Evolutionary conservation across 2,113 vertebrate genomes (phyloP).

Genomic region (Neolamprologus kungweensis): DNA sequence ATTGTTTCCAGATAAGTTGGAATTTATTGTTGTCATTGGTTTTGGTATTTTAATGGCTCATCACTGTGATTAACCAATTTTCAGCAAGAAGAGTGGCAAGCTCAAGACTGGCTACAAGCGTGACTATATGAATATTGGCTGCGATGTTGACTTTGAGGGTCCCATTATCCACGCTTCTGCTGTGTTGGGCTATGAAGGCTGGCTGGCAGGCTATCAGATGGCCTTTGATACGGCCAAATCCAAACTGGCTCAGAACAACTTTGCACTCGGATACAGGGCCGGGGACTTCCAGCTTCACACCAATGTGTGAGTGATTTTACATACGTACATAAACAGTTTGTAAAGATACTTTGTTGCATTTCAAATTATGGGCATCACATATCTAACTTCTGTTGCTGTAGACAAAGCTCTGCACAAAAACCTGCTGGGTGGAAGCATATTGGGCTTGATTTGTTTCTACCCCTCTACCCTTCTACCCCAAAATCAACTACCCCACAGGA

Average conservation of each 20-base stretch:
- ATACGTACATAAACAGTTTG: background rate
- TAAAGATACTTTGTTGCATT: background rate
- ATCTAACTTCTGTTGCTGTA: background rate
- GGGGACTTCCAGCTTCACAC: constrained; percentile 95
- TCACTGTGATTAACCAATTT: background rate
- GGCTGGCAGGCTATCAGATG: constrained; percentile 94
- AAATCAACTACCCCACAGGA: background rate
- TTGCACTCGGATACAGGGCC: constrained; percentile 86
- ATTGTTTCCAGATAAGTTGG: background rate
- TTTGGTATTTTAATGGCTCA: background rate
- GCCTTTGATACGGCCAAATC: constrained; percentile 93
- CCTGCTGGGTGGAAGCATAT: background rate
- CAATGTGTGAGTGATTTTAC: constrained; percentile 82
- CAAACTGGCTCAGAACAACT: constrained; percentile 90
- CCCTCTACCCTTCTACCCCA: background rate
- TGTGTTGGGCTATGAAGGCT: constrained; percentile 89
- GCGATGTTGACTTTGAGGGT: constrained; percentile 88
- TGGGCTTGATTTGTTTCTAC: background rate
- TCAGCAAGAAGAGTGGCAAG: constrained; percentile 94
- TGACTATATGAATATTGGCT: constrained; percentile 84
- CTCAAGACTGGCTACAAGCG: constrained; percentile 92
- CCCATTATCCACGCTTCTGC: constrained; percentile 84
- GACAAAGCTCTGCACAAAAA: background rate
- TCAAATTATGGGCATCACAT: background rate
- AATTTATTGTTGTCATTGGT: background rate